Evolutionary conservation across 2,888 invertebrate species (phyloP).

Genomic region (Drosophila cognata): DNA sequence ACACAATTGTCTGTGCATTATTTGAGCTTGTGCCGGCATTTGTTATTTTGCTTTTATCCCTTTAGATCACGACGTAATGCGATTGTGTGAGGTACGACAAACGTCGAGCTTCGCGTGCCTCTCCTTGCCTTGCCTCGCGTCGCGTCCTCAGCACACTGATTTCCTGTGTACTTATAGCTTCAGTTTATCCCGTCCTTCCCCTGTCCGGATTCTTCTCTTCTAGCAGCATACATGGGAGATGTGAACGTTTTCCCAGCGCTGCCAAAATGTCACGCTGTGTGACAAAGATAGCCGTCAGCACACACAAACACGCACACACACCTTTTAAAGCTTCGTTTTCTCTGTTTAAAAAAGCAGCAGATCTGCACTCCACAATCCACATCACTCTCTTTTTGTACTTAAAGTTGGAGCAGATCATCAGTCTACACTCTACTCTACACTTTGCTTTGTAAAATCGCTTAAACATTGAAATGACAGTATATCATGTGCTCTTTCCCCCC

Average conservation of each 20-base stretch:
- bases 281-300: constrained; percentile 37
- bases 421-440: background rate
- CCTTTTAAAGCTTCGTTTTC: constrained; percentile 7
- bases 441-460: background rate
- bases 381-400: background rate
- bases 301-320: constrained; percentile 12
- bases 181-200: background rate
- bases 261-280: constrained; percentile 49
- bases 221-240: background rate
- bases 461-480: background rate
- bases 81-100: constrained; percentile 58
- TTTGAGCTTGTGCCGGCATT: constrained; percentile 72
- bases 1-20: constrained; percentile 78
- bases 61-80: constrained; percentile 67
- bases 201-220: background rate
- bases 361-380: background rate
- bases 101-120: constrained; percentile 32
- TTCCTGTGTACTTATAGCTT: constrained; percentile 31
- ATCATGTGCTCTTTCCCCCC: background rate
- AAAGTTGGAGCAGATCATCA: constrained; percentile 15
- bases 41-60: constrained; percentile 74
- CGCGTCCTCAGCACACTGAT: constrained; percentile 38
- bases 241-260: constrained; percentile 38
- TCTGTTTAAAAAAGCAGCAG: background rate
- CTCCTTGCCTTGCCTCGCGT: constrained; percentile 20